Percentiles rank a stretch among this genome's conserved stretches.
phyloP scores from a whole-genome alignment of 2,888 invertebrate species.

The Nymphalis polychloros region DNA sequence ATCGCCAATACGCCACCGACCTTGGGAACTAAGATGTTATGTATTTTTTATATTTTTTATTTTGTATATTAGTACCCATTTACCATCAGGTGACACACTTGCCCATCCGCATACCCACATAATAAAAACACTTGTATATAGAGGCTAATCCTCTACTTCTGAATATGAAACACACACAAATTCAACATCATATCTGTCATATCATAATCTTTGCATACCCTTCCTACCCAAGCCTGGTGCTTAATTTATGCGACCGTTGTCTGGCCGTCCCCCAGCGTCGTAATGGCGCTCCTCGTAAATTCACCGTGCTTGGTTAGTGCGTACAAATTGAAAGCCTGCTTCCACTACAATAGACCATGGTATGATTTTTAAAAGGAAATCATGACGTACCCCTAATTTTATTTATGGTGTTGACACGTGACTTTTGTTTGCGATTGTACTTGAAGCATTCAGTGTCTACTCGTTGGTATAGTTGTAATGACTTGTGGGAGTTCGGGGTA shows the following conservation, averaged over 20 bases:
- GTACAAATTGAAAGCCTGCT: slow-evolving; percentile 70
- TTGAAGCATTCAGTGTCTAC: slow-evolving; percentile 11
- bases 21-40: too few species aligned
- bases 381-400: slow-evolving; percentile 66
- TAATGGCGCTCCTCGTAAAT: slow-evolving; percentile 55
- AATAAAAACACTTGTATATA: too few species aligned
- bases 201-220: slow-evolving; percentile 54
- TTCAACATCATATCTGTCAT: background rate
- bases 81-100: too few species aligned
- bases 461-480: slow-evolving; percentile 9
- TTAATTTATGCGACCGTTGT: slow-evolving; percentile 72
- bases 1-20: too few species aligned
- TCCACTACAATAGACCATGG: slow-evolving; percentile 48
- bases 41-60: too few species aligned
- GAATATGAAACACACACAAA: slow-evolving; percentile 3
- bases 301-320: slow-evolving; percentile 49
- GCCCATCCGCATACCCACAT: too few species aligned
- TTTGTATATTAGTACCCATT: too few species aligned
- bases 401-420: slow-evolving; percentile 71
- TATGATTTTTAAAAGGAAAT: slow-evolving; percentile 52
- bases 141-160: background rate
- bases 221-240: slow-evolving; percentile 53
- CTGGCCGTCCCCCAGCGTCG: slow-evolving; percentile 53
- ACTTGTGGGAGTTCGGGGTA: slow-evolving; percentile 9
- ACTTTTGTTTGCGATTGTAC: slow-evolving; percentile 44